Evolutionary conservation across 1,140 invertebrate species (phyloP), one percentile per base, ranked within the genome.

Genomic region (Caenorhabditis inopinata): DNA sequence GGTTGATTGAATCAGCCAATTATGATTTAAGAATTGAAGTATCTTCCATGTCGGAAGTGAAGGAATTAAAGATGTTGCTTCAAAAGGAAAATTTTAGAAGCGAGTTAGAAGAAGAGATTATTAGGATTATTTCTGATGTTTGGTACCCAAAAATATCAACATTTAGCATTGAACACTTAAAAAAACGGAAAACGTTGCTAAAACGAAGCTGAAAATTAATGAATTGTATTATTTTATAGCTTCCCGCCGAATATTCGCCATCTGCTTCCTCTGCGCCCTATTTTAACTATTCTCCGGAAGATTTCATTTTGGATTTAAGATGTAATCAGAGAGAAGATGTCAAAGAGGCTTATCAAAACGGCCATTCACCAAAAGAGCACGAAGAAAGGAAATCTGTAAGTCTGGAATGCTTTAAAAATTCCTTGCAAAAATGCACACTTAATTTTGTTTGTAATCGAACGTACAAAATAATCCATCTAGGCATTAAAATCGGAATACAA

Each of bases 241-340:
- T 81, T 14, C 80, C 80, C 23, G 29, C 80, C 35, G 80, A 81
- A 21, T 81, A 62, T n/a, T 81, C 80, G 14, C 62, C 80, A 2
- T 29, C 53, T 27, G 42, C 74, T 11, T 76, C 80, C 32, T 68
- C 53, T 25, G 80, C 62, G 18, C 80, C 80, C 12, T 45, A 42
- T 21, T 76, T 81, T 45, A 46, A 46, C 16, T 81, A 81, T 48
- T 45, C 38, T 11, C 49, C 74, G 0, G 76, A 80, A 14, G 74
- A 77, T 53, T 81, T 81, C 27, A 45, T 77, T 76, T 45, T 77
- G 27, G 80, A 81, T 77, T 68, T 81, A 29, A 79, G 78, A 46
- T 42, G 6, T 48, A 25, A 73, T 25, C 42, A 47, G 45, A n/a
- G 14, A 21, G 74, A 75, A 25, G n/a, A n/a, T n/a, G n/a, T n/a